phyloP scores from a whole-genome alignment of 2,888 invertebrate genomes.

The Sinodicranocentrus sp. region DNA sequence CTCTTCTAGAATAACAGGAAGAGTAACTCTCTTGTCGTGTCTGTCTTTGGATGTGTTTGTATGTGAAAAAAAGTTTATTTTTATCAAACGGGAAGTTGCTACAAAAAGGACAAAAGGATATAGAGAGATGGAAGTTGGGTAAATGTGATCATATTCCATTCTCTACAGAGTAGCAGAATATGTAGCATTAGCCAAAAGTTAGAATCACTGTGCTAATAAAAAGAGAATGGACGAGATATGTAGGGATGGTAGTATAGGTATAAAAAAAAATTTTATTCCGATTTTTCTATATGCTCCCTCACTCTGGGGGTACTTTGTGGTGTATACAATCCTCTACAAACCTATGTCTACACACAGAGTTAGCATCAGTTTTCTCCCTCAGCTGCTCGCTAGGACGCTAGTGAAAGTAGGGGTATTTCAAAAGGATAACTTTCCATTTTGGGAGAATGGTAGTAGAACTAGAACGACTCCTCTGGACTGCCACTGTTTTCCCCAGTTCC shows the following conservation, averaged over 20 bases:
- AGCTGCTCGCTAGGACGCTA: slow-evolving; percentile 37
- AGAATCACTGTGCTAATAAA: neutral
- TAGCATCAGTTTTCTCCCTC: slow-evolving; percentile 42
- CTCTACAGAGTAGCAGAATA: neutral
- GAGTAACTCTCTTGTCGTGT: slow-evolving; percentile 8
- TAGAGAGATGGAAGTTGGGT: slow-evolving; percentile 1
- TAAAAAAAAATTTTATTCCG: neutral
- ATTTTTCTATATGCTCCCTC: neutral
- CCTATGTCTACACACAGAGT: neutral
- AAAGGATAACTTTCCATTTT: slow-evolving; percentile 48
- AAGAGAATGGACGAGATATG: neutral
- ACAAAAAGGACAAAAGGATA: slow-evolving; percentile 19
- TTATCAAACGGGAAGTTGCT: slow-evolving; percentile 10
- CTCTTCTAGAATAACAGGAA: slow-evolving; percentile 4
- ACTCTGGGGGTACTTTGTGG: neutral
- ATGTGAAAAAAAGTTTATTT: slow-evolving; percentile 6
- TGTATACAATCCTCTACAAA: neutral
- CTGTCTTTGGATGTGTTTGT: no score
- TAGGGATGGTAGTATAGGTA: neutral
- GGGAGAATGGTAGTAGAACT: neutral
- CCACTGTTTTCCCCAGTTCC: neutral
- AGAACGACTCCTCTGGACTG: slow-evolving; percentile 32
- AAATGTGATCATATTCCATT: slow-evolving; percentile 21
- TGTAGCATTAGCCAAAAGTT: slow-evolving; percentile 1
- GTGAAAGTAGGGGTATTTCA: neutral